Conservation (phyloP, 2,113 vertebrate genomes). For the Zosterops pallidus region DNA sequence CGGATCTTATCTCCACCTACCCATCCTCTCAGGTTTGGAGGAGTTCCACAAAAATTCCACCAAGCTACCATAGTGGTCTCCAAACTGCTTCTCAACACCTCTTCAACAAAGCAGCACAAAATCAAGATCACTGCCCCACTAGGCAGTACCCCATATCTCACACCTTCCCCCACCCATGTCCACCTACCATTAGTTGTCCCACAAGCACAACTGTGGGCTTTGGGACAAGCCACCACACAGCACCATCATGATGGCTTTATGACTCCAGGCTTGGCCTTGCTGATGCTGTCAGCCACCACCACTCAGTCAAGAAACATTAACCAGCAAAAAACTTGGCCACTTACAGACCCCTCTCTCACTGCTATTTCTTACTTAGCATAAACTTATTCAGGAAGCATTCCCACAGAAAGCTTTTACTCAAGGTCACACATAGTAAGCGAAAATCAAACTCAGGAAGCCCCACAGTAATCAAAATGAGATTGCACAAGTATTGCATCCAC, state of each 20-base stretch:
- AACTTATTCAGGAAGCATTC: neutral
- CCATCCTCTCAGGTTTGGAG: neutral
- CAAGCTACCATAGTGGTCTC: neutral
- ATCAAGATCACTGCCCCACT: neutral
- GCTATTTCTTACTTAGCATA: rapidly evolving
- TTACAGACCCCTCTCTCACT: neutral
- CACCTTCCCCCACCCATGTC: rapidly evolving
- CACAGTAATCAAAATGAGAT: neutral
- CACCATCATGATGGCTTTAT: neutral
- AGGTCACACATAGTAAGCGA: neutral
- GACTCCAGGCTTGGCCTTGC: neutral
- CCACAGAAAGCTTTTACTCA: neutral
- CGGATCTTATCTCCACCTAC: neutral
- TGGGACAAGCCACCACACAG: neutral
- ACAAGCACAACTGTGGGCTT: rapidly evolving
- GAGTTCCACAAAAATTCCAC: neutral
- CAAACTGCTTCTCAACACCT: neutral
- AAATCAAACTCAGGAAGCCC: neutral
- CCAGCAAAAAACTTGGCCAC: neutral
- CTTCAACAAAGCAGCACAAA: neutral
- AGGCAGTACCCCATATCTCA: neutral
- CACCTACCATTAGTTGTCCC: neutral
- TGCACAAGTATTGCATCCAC: neutral
- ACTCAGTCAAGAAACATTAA: neutral
- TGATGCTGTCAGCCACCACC: neutral